Base-by-base conservation (phyloP, 92 coral and sea anemone species). In the Phenganax marumi region DNA sequence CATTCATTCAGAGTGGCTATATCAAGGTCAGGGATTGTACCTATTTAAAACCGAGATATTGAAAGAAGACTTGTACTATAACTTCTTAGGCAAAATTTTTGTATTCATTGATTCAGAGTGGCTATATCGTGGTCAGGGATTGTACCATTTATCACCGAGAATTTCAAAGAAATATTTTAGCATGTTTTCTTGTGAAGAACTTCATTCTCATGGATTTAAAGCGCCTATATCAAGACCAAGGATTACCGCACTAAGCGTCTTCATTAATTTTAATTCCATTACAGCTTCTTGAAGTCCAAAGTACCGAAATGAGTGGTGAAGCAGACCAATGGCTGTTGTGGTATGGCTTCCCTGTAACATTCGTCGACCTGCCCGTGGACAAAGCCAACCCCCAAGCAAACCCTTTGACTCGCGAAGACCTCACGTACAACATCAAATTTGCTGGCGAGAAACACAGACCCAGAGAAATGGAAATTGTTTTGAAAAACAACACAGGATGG, bases 321-420 rank as follows among this genome's bases (percentile, higher is more conserved):
- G 80, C 58, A 3, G 83, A 78, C 13, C 85, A 82, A 17, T 68
- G 87, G 53, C 80, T 94, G 60, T 85, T 94, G 47, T 84, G 80
- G 43, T 76, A 91, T 25, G 97, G 97, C 25, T 81, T 94, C 23
- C 91, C 92, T 68, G 88, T 91, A 88, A 92, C 93, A 6, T 76
- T 80, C 23, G 74, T 85, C 49, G 84, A 81, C 21, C 73, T 78
- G 22, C 17, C 73, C 6, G 83, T 78, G 9, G 60, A 63, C 70
- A 17, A 61, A 21, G 7, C 57, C 1, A 48, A 78, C 10, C 52
- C 83, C 54, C 49, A 46, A 3, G 57, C 56, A 10, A 78, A 78
- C 73, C 83, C 83, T 18, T 48, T 78, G 39, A 61, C 51, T 8
- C 21, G n/a, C 7, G 22, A 12, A 10, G 73, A 63, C 19, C 73